Evolutionary conservation across 2,888 invertebrate genomes (phyloP).

Genomic region (Xylocampa areola): DNA sequence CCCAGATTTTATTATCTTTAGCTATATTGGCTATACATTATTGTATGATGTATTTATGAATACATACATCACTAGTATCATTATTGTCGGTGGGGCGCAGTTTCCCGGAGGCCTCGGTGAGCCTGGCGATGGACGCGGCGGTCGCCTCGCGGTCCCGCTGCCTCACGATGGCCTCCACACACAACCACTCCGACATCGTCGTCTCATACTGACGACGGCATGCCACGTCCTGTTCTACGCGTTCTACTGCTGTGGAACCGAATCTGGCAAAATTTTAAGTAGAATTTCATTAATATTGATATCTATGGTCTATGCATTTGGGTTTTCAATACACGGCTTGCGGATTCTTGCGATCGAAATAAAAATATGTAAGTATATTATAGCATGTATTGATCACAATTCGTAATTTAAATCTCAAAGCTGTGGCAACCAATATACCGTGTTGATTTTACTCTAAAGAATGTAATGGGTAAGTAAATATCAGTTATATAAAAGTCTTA

Average conservation of each 20-base stretch:
- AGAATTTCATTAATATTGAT: too few species aligned
- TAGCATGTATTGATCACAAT: too few species aligned
- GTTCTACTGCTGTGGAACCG: constrained; percentile 92
- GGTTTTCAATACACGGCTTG: too few species aligned
- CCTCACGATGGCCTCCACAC: constrained; percentile 97
- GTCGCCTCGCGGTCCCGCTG: constrained; percentile 95
- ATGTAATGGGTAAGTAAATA: too few species aligned
- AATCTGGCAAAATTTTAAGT: constrained; percentile 82
- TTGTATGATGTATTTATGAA: not conserved
- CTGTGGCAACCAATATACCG: too few species aligned
- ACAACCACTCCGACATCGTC: constrained; percentile 98
- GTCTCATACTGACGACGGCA: constrained; percentile 95
- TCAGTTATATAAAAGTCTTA: too few species aligned
- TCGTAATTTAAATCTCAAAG: too few species aligned
- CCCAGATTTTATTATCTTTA: too few species aligned
- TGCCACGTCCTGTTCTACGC: constrained; percentile 91
- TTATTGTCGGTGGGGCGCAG: constrained; percentile 73
- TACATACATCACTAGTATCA: constrained; percentile 72
- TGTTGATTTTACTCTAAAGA: too few species aligned
- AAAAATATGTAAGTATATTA: too few species aligned
- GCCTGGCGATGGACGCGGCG: constrained; percentile 95
- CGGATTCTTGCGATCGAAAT: too few species aligned
- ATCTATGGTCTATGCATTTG: too few species aligned
- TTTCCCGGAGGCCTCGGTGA: constrained; percentile 93
- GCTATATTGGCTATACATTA: not conserved